Evolutionary conservation across 2,888 invertebrate genomes (phyloP).

Genomic region (Marronus borbonicus): DNA sequence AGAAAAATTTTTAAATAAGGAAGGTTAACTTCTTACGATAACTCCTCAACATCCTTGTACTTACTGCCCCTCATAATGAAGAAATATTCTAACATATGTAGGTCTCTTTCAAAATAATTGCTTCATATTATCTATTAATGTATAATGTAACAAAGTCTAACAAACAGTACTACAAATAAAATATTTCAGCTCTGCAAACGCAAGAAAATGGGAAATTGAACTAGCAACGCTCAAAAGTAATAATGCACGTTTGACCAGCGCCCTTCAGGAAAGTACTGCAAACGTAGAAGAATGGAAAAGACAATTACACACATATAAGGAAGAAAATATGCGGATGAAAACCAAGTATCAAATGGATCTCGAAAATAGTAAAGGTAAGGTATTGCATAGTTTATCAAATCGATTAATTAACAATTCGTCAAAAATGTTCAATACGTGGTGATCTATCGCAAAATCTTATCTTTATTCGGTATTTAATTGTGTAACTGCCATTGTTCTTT

Average conservation of each 20-base stretch:
- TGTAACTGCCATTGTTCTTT: no score
- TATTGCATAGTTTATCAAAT: background rate
- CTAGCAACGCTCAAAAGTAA: slow-evolving; percentile 96
- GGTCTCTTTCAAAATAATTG: no score
- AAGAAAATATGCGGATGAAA: slow-evolving; percentile 90
- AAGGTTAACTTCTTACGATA: no score
- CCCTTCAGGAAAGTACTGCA: slow-evolving; percentile 94
- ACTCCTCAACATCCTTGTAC: no score
- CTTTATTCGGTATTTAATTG: no score
- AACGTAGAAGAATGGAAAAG: slow-evolving; percentile 99
- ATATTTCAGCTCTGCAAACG: slow-evolving; percentile 90
- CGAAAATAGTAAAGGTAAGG: slow-evolving; percentile 78
- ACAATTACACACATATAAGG: slow-evolving; percentile 93
- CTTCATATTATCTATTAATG: no score
- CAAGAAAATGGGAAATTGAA: slow-evolving; percentile 99
- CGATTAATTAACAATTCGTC: background rate
- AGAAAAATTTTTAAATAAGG: no score
- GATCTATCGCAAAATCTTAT: no score
- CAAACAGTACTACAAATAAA: background rate
- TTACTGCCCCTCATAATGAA: no score
- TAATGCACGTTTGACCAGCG: slow-evolving; percentile 94
- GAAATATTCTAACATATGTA: no score
- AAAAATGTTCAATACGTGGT: background rate
- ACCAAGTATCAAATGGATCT: slow-evolving; percentile 80
- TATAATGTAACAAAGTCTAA: no score